These are phyloP conservation scores for Oreonectes daqikongensis DNA, from an alignment of 2,797 vertebrate species.

Conservation along the genomic window DNA sequence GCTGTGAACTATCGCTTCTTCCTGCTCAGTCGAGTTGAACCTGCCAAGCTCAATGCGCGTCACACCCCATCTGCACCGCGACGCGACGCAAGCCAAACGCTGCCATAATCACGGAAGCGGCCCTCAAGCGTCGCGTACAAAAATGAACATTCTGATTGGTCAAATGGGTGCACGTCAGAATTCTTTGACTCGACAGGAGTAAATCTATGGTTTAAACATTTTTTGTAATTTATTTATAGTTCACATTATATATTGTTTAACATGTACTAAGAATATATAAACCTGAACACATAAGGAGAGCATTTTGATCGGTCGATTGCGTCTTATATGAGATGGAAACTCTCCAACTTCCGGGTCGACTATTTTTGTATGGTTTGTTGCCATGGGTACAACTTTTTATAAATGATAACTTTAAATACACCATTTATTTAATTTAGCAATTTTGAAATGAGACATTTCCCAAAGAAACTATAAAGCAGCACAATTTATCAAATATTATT, in stretches of 20 bases:
- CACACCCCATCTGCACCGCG: not conserved
- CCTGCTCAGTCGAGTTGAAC: conserved; percentile 23
- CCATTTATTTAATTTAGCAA: not conserved
- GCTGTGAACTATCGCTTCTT: conserved; percentile 14
- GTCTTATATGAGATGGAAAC: conserved; percentile 32
- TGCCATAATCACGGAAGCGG: not conserved
- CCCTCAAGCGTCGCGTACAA: conserved; percentile 10
- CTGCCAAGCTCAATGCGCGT: not conserved
- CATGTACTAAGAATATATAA: not conserved
- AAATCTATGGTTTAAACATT: not conserved
- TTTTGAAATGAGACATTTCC: not conserved
- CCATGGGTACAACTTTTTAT: too few species aligned
- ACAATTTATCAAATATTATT: too few species aligned
- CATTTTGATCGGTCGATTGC: conserved; percentile 33
- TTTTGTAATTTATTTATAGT: conserved; percentile 29
- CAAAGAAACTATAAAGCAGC: too few species aligned
- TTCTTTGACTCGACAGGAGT: not conserved
- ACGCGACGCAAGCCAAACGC: conserved; percentile 18
- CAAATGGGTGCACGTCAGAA: not conserved
- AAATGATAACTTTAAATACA: not conserved
- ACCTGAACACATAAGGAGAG: conserved; percentile 59
- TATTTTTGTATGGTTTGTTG: not conserved
- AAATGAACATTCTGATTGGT: conserved; percentile 15
- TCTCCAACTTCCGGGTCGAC: conserved; percentile 21
- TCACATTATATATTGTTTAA: not conserved